Evolutionary conservation across 2,113 vertebrate species (phyloP), one percentile per base, ranked within the genome.

Genomic region (Sardina pilchardus): DNA sequence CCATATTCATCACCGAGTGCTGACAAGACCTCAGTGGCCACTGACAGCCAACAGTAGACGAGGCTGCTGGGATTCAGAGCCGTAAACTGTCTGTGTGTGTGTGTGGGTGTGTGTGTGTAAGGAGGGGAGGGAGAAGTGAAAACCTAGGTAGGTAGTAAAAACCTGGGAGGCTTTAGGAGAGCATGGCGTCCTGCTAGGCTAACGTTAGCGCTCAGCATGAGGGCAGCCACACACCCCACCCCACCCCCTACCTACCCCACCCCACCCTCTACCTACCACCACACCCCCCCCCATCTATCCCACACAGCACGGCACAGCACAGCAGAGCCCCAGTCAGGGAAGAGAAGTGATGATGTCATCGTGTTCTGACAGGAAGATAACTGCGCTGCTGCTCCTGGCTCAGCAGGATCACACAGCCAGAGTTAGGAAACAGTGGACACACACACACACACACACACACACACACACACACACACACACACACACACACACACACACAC

Each of bases 301-400:
- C 45, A 82, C 47, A 81, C 30, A 24, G 81, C 17, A 26, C 16
- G 9, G 26, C 34, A 42, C 34, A 85, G 17, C 30, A 17, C 34
- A 78, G 34, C 82, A 17, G 83, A 83, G 84, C 50, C 81, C 81
- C 85, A 80, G 86, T 87, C 88, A 84, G 84, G 81, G 84, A 87
- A 88, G 82, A 80, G 83, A 88, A 84, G 30, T 42, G 83, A 87
- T 91, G 90, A 92, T 88, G 90, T 92, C 91, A 92, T 86, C 83
- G 85, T 89, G 87, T 86, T 87, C 85, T 88, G 83, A 82, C 87
- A 90, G 88, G 83, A 88, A 88, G 50, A 59, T 82, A 87, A 88
- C 83, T 87, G 53, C 82, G 30, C 78, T 36, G 42, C 56, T 36
- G 42, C 56, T 88, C 53, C 75, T 88, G 82, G 78, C 71, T 82